A percentile compares a stretch with the other conserved stretches of the same genome.
Evolutionary conservation across 1,140 invertebrate genomes (phyloP).

Genomic region (Ostrea denselamellosa): DNA sequence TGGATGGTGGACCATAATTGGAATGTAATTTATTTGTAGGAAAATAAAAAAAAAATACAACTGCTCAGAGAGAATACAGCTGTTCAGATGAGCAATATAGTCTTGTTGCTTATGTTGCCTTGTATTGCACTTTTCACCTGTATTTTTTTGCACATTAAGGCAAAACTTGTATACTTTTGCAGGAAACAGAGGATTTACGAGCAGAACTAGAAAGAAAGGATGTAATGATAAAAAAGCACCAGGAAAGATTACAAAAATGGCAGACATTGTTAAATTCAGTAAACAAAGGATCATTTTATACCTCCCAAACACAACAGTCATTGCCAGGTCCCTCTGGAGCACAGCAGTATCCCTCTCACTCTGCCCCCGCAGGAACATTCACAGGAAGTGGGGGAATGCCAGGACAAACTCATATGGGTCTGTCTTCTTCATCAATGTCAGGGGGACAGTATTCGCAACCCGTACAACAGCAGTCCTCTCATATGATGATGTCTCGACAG

Average conservation of each 20-base stretch:
- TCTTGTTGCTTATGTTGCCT: too few relatives aligned
- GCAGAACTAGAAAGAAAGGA: conserved; percentile 92
- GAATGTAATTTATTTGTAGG: too few relatives aligned
- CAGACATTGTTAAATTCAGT: conserved; percentile 86
- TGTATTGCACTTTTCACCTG: too few relatives aligned
- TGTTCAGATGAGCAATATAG: too few relatives aligned
- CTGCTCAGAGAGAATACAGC: too few relatives aligned
- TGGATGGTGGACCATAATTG: too few relatives aligned
- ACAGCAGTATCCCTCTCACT: conserved; percentile 50
- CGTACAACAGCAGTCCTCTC: conserved; percentile 39
- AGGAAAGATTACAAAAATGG: conserved; percentile 94
- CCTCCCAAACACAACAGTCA: conserved; percentile 44
- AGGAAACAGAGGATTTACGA: conserved; percentile 91
- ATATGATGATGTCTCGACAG: conserved; percentile 54
- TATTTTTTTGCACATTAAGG: neutral
- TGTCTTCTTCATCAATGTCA: conserved; percentile 29
- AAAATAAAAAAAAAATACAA: too few relatives aligned
- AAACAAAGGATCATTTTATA: conserved; percentile 46
- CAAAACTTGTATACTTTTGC: conserved; percentile 34
- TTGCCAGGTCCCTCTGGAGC: conserved; percentile 47
- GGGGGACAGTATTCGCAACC: conserved; percentile 35
- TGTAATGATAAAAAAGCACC: conserved; percentile 91
- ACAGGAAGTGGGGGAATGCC: conserved; percentile 4
- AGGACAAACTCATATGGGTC: conserved; percentile 37
- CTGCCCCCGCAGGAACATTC: conserved; percentile 25